phyloP scores from a whole-genome alignment of 2,888 invertebrate species.

The Amiota mariae region DNA sequence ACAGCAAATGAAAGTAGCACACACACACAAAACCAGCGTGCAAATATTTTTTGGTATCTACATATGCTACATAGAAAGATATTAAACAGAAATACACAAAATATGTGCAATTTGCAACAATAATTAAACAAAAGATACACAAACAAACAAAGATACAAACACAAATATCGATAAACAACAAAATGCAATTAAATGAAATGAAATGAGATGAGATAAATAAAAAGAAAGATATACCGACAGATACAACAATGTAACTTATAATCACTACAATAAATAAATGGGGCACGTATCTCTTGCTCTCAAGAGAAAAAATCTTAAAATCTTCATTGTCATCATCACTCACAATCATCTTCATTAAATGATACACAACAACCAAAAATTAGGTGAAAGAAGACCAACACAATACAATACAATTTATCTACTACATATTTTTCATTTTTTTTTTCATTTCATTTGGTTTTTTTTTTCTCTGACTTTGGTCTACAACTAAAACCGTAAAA shows the following conservation, averaged over 20 bases:
- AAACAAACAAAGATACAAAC: background rate
- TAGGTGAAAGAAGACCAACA: background rate
- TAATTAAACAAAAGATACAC: background rate
- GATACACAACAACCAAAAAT: constrained; percentile 4
- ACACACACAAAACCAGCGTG: background rate
- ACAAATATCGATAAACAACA: constrained; percentile 22
- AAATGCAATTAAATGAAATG: background rate
- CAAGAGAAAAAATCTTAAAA: too few species aligned
- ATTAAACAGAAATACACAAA: background rate
- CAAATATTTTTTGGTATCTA: background rate
- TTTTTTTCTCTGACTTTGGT: background rate
- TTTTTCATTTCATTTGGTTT: too few species aligned
- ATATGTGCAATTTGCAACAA: background rate
- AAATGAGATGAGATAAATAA: background rate
- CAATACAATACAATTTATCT: too few species aligned
- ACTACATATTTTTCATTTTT: too few species aligned
- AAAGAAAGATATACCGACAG: background rate
- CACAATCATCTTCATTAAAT: background rate
- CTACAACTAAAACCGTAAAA: constrained; percentile 30
- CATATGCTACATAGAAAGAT: background rate
- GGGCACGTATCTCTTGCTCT: too few species aligned
- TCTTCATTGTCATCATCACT: too few species aligned
- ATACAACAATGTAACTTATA: too few species aligned
- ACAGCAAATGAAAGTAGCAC: constrained; percentile 3
- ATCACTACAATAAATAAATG: too few species aligned